Percentiles rank a stretch among this genome's conserved stretches.
Conservation (phyloP, 35 echinoderm and acorn worm species). For the Heliocidaris tuberculata region DNA sequence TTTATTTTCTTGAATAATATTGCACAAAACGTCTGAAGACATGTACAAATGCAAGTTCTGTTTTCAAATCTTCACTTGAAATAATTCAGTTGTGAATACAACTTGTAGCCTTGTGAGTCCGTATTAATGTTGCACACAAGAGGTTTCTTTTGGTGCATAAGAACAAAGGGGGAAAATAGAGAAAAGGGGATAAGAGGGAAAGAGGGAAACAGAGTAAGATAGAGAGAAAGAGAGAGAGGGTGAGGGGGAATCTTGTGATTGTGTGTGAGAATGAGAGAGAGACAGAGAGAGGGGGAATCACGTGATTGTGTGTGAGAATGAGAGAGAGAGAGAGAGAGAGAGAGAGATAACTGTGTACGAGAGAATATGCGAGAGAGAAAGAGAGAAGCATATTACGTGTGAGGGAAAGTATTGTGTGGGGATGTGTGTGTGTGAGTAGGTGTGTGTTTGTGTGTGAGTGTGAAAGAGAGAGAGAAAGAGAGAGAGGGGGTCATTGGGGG, state of each 20-base stretch:
- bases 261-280: no score
- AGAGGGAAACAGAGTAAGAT: neutral
- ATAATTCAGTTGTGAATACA: neutral
- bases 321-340: neutral
- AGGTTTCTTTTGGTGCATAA: neutral
- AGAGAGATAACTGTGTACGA: neutral
- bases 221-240: neutral
- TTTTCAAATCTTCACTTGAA: neutral
- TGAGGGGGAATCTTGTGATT: neutral
- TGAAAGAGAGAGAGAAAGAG: neutral
- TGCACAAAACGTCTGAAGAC: no score
- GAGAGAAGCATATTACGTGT: no score
- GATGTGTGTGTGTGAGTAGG: no score
- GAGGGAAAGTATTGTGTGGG: no score
- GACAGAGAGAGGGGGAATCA: no score
- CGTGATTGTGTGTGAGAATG: neutral
- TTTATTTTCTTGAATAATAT: no score
- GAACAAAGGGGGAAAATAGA: no score
- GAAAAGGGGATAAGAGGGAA: no score
- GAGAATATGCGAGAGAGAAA: neutral
- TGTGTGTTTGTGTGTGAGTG: no score
- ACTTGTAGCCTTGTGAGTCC: neutral
- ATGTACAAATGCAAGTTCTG: no score
- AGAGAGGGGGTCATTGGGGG: neutral
- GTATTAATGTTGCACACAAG: neutral